A percentile compares a stretch with the other conserved stretches of the same genome.
Conservation (phyloP, 2,797 vertebrate species). For the Sebastolobus altivelis region DNA sequence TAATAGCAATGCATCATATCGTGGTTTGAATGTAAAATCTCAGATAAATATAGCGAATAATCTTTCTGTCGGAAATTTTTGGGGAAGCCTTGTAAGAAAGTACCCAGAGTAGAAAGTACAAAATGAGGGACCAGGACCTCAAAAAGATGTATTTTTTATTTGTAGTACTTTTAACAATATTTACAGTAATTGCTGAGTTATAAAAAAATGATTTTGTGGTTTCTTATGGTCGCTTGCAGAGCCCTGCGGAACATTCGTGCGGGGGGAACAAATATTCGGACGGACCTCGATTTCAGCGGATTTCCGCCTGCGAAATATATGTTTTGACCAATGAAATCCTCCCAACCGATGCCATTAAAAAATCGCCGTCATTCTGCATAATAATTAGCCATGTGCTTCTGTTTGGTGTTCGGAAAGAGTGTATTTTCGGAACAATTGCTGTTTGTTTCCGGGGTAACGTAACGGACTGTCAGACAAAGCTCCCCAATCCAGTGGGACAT, state of each 20-base stretch:
- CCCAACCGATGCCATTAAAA: too few species aligned
- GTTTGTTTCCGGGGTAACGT: not conserved
- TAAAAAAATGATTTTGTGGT: not conserved
- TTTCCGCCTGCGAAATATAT: not conserved
- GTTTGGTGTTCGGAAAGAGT: not conserved
- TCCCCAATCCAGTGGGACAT: too few species aligned
- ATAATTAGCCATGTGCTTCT: not conserved
- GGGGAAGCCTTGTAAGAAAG: too few species aligned
- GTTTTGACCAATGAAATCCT: not conserved
- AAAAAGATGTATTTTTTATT: not conserved
- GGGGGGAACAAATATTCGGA: not conserved
- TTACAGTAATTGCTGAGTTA: not conserved
- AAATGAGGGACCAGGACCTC: not conserved
- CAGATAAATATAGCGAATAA: too few species aligned
- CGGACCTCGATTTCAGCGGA: not conserved
- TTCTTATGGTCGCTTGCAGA: not conserved
- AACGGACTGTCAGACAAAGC: too few species aligned
- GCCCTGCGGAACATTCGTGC: not conserved
- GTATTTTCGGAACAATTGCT: too few species aligned
- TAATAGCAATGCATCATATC: not conserved
- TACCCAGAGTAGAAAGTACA: too few species aligned
- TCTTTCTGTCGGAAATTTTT: too few species aligned
- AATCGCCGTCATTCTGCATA: not conserved
- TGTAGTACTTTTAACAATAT: not conserved
- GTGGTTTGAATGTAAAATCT: too few species aligned